These are phyloP conservation scores for Perognathus longimembris DNA, from an alignment of 2,113 vertebrate genomes.

Conservation along the genomic window DNA sequence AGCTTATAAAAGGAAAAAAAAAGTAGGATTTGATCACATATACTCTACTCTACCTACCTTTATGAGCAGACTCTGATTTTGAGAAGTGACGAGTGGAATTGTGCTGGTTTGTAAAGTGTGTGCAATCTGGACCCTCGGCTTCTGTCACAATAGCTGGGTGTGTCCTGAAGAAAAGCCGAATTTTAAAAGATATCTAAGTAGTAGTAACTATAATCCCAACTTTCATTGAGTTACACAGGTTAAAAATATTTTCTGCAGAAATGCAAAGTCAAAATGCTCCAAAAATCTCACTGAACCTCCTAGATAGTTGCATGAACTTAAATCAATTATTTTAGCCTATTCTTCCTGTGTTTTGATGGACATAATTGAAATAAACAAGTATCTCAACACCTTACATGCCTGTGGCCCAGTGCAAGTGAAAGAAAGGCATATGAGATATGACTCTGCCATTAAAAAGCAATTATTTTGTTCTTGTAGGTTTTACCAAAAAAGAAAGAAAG, in stretches of 20 bases:
- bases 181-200: neutral
- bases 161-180: slow-evolving; percentile 75
- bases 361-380: neutral
- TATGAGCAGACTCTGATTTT: slow-evolving; percentile 86
- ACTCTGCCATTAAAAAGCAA: neutral
- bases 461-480: neutral
- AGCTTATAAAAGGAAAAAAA: neutral
- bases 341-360: neutral
- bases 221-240: neutral
- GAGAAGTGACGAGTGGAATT: slow-evolving; percentile 81
- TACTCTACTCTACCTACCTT: slow-evolving; percentile 82
- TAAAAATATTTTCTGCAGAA: neutral
- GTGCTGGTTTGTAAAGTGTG: slow-evolving; percentile 81
- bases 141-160: slow-evolving; percentile 71
- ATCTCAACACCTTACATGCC: neutral
- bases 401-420: neutral
- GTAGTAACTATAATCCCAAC: neutral
- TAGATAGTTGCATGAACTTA: neutral
- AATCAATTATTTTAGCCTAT: slow-evolving; percentile 33
- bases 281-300: slow-evolving; percentile 1
- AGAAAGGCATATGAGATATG: neutral
- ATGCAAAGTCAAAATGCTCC: neutral
- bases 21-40: neutral
- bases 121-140: slow-evolving; percentile 70
- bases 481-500: slow-evolving; percentile 1